Evolutionary conservation across 2,888 invertebrate genomes (phyloP).

Genomic region (Leptinotarsa haldemani): DNA sequence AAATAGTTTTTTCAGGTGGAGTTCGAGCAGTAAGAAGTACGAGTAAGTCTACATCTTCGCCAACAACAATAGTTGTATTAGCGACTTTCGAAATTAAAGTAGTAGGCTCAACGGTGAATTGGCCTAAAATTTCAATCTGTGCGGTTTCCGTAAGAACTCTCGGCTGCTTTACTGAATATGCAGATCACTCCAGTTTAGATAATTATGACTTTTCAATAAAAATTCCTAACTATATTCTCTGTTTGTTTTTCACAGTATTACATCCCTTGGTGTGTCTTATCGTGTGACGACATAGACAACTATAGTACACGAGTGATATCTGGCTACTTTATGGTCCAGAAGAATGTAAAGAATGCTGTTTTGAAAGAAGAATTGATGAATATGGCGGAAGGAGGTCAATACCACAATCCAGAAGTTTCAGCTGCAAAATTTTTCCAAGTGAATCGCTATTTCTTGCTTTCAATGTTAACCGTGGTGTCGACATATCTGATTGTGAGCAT

Average conservation of each 20-base stretch:
- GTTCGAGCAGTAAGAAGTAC: no score
- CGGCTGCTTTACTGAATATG: no score
- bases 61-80: no score
- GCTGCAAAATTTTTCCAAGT: conserved; percentile 29
- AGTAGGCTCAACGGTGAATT: no score
- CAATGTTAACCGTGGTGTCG: conserved; percentile 23
- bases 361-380: conserved; percentile 2
- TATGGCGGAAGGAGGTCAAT: not conserved
- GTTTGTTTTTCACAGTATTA: not conserved
- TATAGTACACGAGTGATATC: not conserved
- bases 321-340: not conserved
- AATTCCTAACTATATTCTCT: not conserved
- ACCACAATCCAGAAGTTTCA: not conserved
- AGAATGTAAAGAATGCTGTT: not conserved
- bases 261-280: not conserved
- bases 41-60: no score
- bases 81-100: no score
- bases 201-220: no score
- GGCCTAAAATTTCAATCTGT: no score
- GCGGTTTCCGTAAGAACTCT: no score
- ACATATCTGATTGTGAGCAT: conserved; percentile 31
- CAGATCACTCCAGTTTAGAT: no score
- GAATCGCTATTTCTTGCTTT: conserved; percentile 23
- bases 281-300: not conserved
- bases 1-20: no score